Evolutionary conservation across 1,140 invertebrate genomes (phyloP), one percentile per base, ranked within the genome.

Genomic region (Scaptomyza graminum): DNA sequence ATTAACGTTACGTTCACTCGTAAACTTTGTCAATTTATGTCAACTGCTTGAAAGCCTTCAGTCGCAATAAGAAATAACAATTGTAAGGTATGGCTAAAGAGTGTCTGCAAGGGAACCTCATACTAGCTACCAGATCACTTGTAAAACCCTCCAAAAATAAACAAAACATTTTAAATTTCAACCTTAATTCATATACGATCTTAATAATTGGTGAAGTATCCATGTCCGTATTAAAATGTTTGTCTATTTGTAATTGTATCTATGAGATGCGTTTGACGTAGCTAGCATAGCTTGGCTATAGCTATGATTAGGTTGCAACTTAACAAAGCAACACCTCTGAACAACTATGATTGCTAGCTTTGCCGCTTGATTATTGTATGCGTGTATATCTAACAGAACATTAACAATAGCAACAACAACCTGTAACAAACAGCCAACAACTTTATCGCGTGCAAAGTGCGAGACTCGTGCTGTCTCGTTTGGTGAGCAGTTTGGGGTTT

Each of bases 21-120:
- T 65, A 85, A 85, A 85, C 47, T 82, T 87, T 87, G 82, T 85
- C 82, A 85, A 78, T 57, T 78, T 75, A 87, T 75, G 81, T 85
- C 82, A 85, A 51, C 8, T 25, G 18, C 12, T 65, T 87, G 82
- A 82, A 87, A 85, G 82, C 78, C 82, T 76, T 85, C 82, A 85
- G 46, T 69, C 31, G 51, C 41, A 64, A 31, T 39, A 15, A 7
- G 47, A 50, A 44, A 18, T 37, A 12, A 3, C 34, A 68, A 55
- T 49, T 34, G 41, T 12, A 37, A 39, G 52, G 34, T 25, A 47
- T 13, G 51, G 12, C 12, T 25, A 55, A 46, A 34, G 50, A 55
- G 28, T 31, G 1, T 5, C 28, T 31, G 7, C 5, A 3, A 31
- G 28, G 28, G 7, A 31, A 6, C 28, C 28, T 31, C 1, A 3